These are phyloP conservation scores for Peromyscus leucopus DNA, from an alignment of 2,113 vertebrate genomes.

Conservation along the genomic window DNA sequence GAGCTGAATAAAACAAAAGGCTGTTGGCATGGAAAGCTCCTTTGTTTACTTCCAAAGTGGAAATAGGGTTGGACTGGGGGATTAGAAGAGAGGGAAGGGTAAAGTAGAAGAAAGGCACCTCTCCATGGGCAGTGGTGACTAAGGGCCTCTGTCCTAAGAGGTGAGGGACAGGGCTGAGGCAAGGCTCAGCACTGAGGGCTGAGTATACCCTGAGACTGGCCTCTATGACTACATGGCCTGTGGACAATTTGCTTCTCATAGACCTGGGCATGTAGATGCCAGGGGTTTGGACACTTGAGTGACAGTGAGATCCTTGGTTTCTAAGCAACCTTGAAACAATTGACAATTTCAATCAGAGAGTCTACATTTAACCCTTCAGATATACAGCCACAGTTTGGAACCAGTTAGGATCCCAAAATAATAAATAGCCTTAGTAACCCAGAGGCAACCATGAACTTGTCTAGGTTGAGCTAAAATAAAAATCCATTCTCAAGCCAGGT, in stretches of 20 bases:
- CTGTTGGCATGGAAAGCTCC: background rate
- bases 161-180: background rate
- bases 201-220: background rate
- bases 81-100: background rate
- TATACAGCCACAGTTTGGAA: background rate
- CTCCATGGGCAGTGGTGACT: background rate
- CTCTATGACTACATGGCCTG: background rate
- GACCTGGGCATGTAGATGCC: background rate
- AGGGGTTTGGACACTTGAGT: background rate
- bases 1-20: background rate
- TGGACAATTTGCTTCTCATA: background rate
- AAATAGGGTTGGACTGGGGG: background rate
- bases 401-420: background rate
- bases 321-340: background rate
- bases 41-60: background rate
- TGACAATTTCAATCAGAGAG: background rate
- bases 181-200: background rate
- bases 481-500: constrained; percentile 22
- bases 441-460: constrained; percentile 32
- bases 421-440: constrained; percentile 21
- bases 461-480: constrained; percentile 49
- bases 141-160: background rate
- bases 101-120: background rate
- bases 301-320: background rate
- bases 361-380: background rate